A percentile compares a stretch with the other conserved stretches of the same genome.
Evolutionary conservation across 2,888 invertebrate species (phyloP).

Genomic region (Cryptus viduatorius): DNA sequence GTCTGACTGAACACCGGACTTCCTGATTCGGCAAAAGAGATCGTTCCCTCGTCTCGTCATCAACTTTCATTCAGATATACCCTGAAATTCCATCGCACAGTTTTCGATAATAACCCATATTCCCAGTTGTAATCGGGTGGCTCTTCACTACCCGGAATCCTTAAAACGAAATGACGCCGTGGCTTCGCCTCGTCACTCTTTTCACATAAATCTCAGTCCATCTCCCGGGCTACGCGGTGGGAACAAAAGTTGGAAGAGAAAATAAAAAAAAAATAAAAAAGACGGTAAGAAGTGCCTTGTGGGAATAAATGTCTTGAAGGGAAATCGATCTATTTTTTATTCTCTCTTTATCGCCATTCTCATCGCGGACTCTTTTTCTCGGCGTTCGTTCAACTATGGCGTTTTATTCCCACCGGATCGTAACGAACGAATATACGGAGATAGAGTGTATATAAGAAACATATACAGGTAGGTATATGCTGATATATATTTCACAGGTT

Average conservation of each 20-base stretch:
- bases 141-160: conserved; percentile 9
- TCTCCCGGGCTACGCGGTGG: background rate
- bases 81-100: background rate
- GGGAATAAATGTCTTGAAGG: conserved; percentile 52
- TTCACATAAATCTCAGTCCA: conserved; percentile 53
- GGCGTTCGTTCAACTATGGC: conserved; percentile 25
- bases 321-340: conserved; percentile 63
- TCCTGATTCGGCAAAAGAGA: background rate
- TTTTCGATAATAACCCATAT: conserved; percentile 31
- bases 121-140: conserved; percentile 16
- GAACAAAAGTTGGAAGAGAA: background rate
- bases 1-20: too few species aligned
- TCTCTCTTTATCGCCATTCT: conserved; percentile 49
- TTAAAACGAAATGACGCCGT: conserved; percentile 7
- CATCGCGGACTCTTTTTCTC: conserved; percentile 23
- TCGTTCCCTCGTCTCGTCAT: background rate
- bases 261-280: background rate
- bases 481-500: background rate
- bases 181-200: conserved; percentile 7
- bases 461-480: conserved; percentile 10
- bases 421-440: conserved; percentile 30
- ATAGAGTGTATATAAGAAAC: conserved; percentile 9
- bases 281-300: conserved; percentile 29
- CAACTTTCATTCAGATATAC: background rate
- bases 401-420: conserved; percentile 43